A percentile compares a stretch with the other conserved stretches of the same genome.
Conservation (phyloP, 2,888 invertebrate genomes). For the Ptilodon capucinus region DNA sequence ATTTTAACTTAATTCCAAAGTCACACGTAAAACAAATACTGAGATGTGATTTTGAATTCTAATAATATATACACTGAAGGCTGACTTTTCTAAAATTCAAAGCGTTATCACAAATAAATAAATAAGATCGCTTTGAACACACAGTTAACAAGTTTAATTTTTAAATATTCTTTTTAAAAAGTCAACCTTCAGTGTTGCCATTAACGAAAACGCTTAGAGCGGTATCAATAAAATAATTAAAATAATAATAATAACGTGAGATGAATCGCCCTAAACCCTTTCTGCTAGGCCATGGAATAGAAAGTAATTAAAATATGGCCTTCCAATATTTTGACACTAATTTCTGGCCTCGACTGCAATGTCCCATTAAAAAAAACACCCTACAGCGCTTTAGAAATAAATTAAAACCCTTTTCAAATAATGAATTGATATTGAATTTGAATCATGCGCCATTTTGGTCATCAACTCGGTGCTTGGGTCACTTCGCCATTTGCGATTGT, state of each 20-base stretch:
- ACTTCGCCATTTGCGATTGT: too few relatives aligned
- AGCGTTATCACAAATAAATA: slow-evolving; percentile 35
- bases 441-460: too few relatives aligned
- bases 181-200: slow-evolving; percentile 43
- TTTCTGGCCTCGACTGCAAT: neutral
- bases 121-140: slow-evolving; percentile 33
- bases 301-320: neutral
- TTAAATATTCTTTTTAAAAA: slow-evolving; percentile 41
- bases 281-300: neutral
- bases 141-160: slow-evolving; percentile 40
- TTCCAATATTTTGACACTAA: neutral
- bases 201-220: slow-evolving; percentile 14
- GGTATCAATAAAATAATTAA: slow-evolving; percentile 7
- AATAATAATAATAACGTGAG: slow-evolving; percentile 2
- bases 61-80: slow-evolving; percentile 38
- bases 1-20: slow-evolving; percentile 43
- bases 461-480: too few relatives aligned
- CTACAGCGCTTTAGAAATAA: too few relatives aligned
- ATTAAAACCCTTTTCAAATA: too few relatives aligned
- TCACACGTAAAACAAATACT: slow-evolving; percentile 77
- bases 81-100: slow-evolving; percentile 55
- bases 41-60: slow-evolving; percentile 65
- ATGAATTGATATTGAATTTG: too few relatives aligned
- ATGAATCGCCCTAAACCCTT: neutral
- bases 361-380: too few relatives aligned